Conservation (phyloP, 2,113 vertebrate genomes). For the Ptilorrhoa leucosticta region DNA sequence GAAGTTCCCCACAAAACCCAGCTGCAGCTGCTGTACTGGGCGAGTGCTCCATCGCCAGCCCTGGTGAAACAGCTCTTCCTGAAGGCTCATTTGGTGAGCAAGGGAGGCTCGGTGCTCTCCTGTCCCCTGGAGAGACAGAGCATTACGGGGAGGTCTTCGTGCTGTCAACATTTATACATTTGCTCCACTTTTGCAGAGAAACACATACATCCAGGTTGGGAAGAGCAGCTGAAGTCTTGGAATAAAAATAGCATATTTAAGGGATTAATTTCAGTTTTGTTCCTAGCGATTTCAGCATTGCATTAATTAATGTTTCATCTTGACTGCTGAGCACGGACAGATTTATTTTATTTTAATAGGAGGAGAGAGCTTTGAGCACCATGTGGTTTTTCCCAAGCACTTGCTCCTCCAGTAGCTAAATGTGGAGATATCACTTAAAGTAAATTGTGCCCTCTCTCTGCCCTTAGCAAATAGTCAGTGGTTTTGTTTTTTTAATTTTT, state of each 20-base stretch:
- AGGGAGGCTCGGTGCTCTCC: background rate
- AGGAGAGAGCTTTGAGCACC: conserved; percentile 46
- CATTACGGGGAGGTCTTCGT: background rate
- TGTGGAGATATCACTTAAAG: conserved; percentile 33
- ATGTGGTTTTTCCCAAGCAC: conserved; percentile 57
- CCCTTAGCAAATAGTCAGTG: conserved; percentile 12
- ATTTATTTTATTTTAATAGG: conserved; percentile 58
- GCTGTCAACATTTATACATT: background rate
- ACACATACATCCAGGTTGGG: background rate
- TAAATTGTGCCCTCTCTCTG: conserved; percentile 23
- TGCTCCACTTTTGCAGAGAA: background rate
- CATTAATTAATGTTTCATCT: conserved; percentile 38
- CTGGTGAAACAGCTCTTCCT: background rate
- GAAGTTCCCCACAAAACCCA: background rate
- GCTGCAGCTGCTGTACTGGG: background rate
- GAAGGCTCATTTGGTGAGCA: background rate
- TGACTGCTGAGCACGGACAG: conserved; percentile 11
- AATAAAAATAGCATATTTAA: conserved; percentile 40
- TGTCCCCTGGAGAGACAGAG: background rate
- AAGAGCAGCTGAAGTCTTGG: background rate
- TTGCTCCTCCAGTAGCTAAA: conserved; percentile 42
- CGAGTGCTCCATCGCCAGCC: background rate
- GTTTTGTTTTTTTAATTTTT: background rate
- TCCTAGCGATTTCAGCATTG: conserved; percentile 17
- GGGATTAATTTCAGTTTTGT: conserved; percentile 47